Conservation (phyloP, 2,797 vertebrate genomes). For the Acanthurus tractus region DNA sequence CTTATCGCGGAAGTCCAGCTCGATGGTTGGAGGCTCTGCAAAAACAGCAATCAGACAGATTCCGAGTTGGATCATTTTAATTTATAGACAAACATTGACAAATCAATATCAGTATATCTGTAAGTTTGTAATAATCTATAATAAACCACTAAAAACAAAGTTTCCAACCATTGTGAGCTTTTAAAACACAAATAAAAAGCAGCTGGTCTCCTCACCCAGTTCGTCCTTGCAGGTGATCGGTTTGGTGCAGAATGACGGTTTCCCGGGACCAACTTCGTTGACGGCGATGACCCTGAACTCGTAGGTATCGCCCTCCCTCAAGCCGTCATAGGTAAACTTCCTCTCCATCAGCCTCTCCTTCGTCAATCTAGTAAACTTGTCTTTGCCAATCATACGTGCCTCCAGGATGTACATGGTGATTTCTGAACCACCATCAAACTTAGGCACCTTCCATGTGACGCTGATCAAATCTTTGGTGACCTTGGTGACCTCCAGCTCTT, state of each 20-base stretch:
- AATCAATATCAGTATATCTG: too few species aligned
- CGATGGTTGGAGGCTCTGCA: slow-evolving; percentile 95
- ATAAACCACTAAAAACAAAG: too few species aligned
- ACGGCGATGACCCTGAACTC: slow-evolving; percentile 95
- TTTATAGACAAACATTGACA: background rate
- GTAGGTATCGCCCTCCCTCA: slow-evolving; percentile 95
- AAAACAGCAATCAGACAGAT: slow-evolving; percentile 14
- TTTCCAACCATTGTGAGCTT: too few species aligned
- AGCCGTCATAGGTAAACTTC: slow-evolving; percentile 90
- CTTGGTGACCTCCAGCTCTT: slow-evolving; percentile 94
- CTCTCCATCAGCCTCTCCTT: slow-evolving; percentile 93
- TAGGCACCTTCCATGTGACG: slow-evolving; percentile 94
- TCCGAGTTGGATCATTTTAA: background rate
- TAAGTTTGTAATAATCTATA: too few species aligned
- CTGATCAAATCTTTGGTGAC: slow-evolving; percentile 92
- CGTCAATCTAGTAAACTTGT: slow-evolving; percentile 93
- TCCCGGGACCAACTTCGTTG: slow-evolving; percentile 95
- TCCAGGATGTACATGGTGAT: slow-evolving; percentile 95
- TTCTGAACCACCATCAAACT: slow-evolving; percentile 94
- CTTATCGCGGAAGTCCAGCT: slow-evolving; percentile 97
- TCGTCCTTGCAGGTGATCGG: slow-evolving; percentile 96
- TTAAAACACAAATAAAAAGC: too few species aligned
- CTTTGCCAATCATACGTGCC: slow-evolving; percentile 95
- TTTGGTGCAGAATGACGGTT: slow-evolving; percentile 97
- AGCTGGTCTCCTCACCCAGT: slow-evolving; percentile 84